A percentile compares a stretch with the other conserved stretches of the same genome.
Conservation (phyloP, 1,140 invertebrate species). For the Drosophila baimaii region DNA sequence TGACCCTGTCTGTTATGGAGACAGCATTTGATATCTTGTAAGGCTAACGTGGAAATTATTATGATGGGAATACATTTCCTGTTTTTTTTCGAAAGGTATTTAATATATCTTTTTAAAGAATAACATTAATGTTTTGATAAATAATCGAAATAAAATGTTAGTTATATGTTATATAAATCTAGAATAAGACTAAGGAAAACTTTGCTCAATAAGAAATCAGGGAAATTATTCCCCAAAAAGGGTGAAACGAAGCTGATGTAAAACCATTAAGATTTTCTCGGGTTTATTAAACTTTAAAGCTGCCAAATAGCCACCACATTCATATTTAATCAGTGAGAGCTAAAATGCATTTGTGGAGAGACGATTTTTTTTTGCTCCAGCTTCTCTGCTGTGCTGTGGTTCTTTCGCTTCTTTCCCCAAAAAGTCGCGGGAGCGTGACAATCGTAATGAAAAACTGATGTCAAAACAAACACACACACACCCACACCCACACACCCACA, state of each 20-base stretch:
- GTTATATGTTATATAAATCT: no score
- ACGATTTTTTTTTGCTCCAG: slow-evolving; percentile 16
- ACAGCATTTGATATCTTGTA: neutral
- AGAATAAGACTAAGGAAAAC: neutral
- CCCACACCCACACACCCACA: slow-evolving; percentile 39
- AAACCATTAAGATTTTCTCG: slow-evolving; percentile 26
- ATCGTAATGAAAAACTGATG: slow-evolving; percentile 73
- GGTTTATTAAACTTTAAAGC: slow-evolving; percentile 32
- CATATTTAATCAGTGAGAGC: slow-evolving; percentile 24
- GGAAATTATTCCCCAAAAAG: neutral
- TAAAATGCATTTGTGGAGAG: slow-evolving; percentile 51
- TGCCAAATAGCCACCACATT: slow-evolving; percentile 28
- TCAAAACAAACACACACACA: slow-evolving; percentile 58
- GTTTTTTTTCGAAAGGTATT: neutral
- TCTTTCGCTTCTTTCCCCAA: slow-evolving; percentile 29
- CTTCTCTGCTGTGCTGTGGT: slow-evolving; percentile 16
- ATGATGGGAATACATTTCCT: neutral
- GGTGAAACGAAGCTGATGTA: neutral
- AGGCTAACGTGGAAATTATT: neutral
- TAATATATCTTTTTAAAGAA: no score
- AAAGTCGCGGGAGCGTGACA: slow-evolving; percentile 51
- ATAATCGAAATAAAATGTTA: no score
- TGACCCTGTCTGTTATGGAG: neutral
- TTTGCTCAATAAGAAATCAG: neutral
- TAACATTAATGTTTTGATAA: no score